Base-by-base conservation (phyloP, 2,888 invertebrate genomes). In the Mythimna albipuncta region DNA sequence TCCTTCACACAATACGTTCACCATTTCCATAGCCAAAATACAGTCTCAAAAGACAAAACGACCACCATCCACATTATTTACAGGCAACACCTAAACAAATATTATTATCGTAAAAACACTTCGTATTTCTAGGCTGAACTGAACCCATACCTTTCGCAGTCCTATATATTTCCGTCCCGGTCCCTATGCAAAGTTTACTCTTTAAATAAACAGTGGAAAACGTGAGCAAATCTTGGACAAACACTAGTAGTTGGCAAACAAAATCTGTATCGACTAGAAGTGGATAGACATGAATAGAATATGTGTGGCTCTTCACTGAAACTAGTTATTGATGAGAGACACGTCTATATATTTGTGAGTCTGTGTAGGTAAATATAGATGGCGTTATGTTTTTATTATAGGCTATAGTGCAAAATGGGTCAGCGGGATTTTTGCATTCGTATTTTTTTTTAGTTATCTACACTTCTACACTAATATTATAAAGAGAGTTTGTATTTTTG, bases 201-300 rank as follows among this genome's bases (percentile, higher is more conserved):
- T 84, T 79, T 79, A 81, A 81, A 78, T 75, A 85, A 84, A 85
- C 69, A 83, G 70, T 55, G 55, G 66, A 79, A 65, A 82, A 78
- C 75, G 65, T 78, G 69, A 83, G 83, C 75, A 75, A 84, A 83
- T 79, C 83, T 69, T 69, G 81, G 72, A 75, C 84, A 84, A 83
- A 81, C 69, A 85, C 81, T 85, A 83, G 77, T 85, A 68, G 72
- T 77, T 68, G 71, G 79, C 73, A 85, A 81, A 84, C 77, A 77
- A 81, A 83, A 85, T 83, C 83, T 83, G 85, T 85, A 81, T 84
- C 76, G 78, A 63, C 76, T 69, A 73, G 72, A 66, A 79, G 77
- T 63, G 73, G 50, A 75, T 85, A 80, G 75, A 82, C 75, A 81
- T 86, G 84, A 86, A 86, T 86, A 86, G 86, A 85, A 86, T 82